Evolutionary conservation across 2,888 invertebrate species (phyloP), one percentile per base, ranked within the genome.

Genomic region (Griposia aprilina): DNA sequence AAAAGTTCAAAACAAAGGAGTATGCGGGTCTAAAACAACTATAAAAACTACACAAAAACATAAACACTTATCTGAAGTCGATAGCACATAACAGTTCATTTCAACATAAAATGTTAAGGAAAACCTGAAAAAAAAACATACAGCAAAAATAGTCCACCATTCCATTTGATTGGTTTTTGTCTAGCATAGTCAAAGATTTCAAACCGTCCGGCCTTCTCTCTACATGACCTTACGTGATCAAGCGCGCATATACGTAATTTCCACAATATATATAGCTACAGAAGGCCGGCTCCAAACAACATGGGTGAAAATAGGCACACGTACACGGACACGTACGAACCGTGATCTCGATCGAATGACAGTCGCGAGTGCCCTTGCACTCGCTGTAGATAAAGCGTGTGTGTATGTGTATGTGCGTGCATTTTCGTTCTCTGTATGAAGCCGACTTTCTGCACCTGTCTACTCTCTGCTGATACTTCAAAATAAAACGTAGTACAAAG

Each of bases 91-190:
- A 15, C 57, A 26, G 7, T 15, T 0, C 26, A 55, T 72, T 77
- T 48, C 57, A 82, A 71, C n/a, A n/a, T 11, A 41, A 73, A 73
- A 17, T 15, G 23, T 15, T 36, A 17, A 30, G 45, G 65, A 59
- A 73, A 68, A 57, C 1, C 15, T 20, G 45, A 7, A 36, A 48
- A 48, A 20, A 11, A 26, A 23, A 60, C 57, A 60, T n/a, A 10
- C n/a, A 26, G 11, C 30, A 36, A 62, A 62, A 66, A 66, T n/a
- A 57, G 1, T 30, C 20, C 15, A 62, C n/a, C 3, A 55, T 63
- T 62, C 57, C 57, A 65, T 74, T 74, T 80, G 65, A 80, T 72
- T 71, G 76, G 45, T 71, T 85, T 84, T 86, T 67, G 26, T 75
- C 70, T 71, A 77, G 41, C 52, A 20, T 50, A 65, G 59, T 65